Evolutionary conservation across 2,888 invertebrate genomes (phyloP), one percentile per base, ranked within the genome.

Genomic region (Achlya flavicornis): DNA sequence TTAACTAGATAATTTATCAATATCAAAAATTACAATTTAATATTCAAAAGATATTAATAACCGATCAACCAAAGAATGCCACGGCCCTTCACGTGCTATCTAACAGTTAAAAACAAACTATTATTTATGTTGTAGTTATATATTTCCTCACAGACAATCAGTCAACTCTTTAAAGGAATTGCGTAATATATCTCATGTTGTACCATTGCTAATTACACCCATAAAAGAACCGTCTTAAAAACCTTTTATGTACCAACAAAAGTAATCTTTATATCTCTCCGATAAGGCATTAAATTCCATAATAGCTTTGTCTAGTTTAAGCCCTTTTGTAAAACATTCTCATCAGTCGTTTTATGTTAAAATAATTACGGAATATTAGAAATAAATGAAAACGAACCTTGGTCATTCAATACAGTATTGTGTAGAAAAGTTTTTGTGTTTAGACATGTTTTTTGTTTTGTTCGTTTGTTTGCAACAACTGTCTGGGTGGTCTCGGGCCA

Each of bases 311-410:
- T 1, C 4, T 19, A 16, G 53, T 19, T 53, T 3, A 10, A 53
- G 19, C 53, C 53, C 19, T 53, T 53, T 19, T 53, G 4, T 10
- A 10, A 8, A 10, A 19, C 0, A 10, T 19, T 19, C 53, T 16
- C 48, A 48, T 73, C 75, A 75, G 72, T 72, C 58, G 71, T 68
- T 65, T 76, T 79, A 84, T 82, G 77, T 77, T 78, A 76, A 82
- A 81, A 83, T 85, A 84, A 86, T 86, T 77, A 83, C 73, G 76
- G 81, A 79, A 83, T 81, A 79, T 76, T 77, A 79, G 66, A 79
- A 83, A 83, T 81, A 83, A 80, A 81, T 80, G 74, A 64, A 61
- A 64, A 57, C 63, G 64, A 69, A 71, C 81, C 82, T 84, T 82
- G 80, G 69, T 61, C 63, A 63, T 38, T 64, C 58, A 61, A 63